A percentile compares a stretch with the other conserved stretches of the same genome.
Evolutionary conservation across 2,797 vertebrate genomes (phyloP).

Genomic region (Mormyrus proboscirostris): DNA sequence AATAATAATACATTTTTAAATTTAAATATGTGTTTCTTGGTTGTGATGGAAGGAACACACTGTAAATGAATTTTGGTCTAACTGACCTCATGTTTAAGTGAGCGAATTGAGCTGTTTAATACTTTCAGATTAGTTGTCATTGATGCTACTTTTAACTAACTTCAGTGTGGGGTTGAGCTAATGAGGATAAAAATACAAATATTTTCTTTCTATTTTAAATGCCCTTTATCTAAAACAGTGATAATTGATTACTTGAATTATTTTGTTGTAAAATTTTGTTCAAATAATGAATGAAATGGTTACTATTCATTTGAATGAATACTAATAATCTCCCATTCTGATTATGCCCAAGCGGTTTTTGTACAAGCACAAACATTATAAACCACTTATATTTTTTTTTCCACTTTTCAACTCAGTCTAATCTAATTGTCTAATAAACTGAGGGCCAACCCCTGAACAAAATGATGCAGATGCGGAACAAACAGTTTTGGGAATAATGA

Average conservation of each 20-base stretch:
- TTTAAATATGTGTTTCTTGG: conserved; percentile 41
- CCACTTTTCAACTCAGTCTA: background rate
- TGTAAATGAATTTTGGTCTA: background rate
- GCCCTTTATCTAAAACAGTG: background rate
- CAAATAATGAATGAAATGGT: background rate
- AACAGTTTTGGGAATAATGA: background rate
- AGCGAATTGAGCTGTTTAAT: conserved; percentile 36
- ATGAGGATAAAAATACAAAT: background rate
- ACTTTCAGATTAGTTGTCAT: conserved; percentile 35
- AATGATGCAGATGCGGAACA: background rate
- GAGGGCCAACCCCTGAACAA: background rate
- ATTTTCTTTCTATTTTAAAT: background rate
- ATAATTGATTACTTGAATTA: background rate
- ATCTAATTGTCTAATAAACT: background rate
- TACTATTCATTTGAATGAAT: background rate
- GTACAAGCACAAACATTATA: conserved; percentile 9
- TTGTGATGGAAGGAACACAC: background rate
- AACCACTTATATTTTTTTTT: background rate
- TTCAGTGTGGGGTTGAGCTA: background rate
- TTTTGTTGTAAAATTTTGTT: background rate
- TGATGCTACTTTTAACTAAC: background rate
- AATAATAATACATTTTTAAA: conserved; percentile 54
- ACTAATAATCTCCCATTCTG: background rate
- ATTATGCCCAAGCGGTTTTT: background rate
- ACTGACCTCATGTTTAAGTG: background rate